Evolutionary conservation across 2,797 vertebrate species (phyloP), one percentile per base, ranked within the genome.

Genomic region (Gambelia wislizenii): DNA sequence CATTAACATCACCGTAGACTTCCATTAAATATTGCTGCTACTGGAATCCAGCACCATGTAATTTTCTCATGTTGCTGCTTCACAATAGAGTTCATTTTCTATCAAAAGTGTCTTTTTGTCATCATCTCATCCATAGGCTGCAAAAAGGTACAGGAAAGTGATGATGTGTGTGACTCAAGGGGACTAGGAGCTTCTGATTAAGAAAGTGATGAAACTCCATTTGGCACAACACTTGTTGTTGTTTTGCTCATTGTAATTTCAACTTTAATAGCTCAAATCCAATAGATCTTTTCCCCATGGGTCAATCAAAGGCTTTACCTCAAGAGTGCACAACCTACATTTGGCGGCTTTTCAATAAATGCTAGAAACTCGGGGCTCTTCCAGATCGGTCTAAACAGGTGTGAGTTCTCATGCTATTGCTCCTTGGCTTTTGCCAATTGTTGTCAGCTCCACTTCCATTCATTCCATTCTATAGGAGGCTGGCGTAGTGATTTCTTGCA

Each of bases 1-100:
- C 72, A 86, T 91, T 93, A 91, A 91, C 47, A 79, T 80, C 81
- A 87, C 69, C 36, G 72, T 16, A 91, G 81, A 72, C 33, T 82
- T 75, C 16, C 36, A 89, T 30, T 75, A 86, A 85, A 89, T 84
- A 84, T 76, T 36, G 64, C n/a, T 76, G 7, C 33, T n/a, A n/a
- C 4, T 82, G 36, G 90, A 87, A 76, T 91, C 70, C 44, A 84
- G 18, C 72, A 91, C 20, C 59, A 67, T 30, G 47, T 36, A 76
- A 83, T 44, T 87, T 90, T 87, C 81, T 59, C 90, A 85, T 49
- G 36, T 9, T 81, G 22, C 27, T 56, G 59, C 88, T 87, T 91
- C 10, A 1, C 64, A 86, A 87, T 67, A 30, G 20, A 88, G 86
- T 90, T 36, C 42, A 76, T 92, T 89, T 87, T 74, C 82, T 89